Evolutionary conservation across 2,888 invertebrate genomes (phyloP).

Genomic region (Chrysolina haemoptera): DNA sequence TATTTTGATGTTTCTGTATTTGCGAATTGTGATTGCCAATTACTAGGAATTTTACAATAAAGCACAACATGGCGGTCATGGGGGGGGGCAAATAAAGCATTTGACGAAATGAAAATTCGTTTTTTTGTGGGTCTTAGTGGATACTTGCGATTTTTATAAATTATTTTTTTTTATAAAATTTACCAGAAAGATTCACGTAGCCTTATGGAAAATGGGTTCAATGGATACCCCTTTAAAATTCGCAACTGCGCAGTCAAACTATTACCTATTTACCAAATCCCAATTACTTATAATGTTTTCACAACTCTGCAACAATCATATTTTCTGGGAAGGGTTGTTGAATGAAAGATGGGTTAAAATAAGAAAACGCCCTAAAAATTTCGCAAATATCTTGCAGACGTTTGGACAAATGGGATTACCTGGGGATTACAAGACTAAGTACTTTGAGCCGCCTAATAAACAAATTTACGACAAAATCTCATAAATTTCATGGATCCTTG

Average conservation of each 20-base stretch:
- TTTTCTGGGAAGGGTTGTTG: constrained; percentile 4
- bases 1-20: too few relatives aligned
- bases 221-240: not conserved
- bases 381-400: constrained; percentile 1
- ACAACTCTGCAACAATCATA: not conserved
- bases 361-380: constrained; percentile 14
- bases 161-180: too few relatives aligned
- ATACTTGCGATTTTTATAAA: too few relatives aligned
- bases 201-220: too few relatives aligned
- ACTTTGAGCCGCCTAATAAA: not conserved
- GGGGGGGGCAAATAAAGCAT: too few relatives aligned
- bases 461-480: constrained; percentile 21
- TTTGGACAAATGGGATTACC: constrained; percentile 27
- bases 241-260: not conserved
- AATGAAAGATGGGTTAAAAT: not conserved
- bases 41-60: too few relatives aligned
- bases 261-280: not conserved
- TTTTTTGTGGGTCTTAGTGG: too few relatives aligned
- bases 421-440: constrained; percentile 31
- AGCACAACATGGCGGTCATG: too few relatives aligned
- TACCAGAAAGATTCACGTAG: too few relatives aligned
- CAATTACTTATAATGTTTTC: not conserved
- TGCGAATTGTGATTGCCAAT: too few relatives aligned
- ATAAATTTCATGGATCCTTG: constrained; percentile 12
- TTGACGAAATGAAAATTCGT: too few relatives aligned